Conservation (phyloP, 1,140 invertebrate genomes). For the Grapholita molesta region DNA sequence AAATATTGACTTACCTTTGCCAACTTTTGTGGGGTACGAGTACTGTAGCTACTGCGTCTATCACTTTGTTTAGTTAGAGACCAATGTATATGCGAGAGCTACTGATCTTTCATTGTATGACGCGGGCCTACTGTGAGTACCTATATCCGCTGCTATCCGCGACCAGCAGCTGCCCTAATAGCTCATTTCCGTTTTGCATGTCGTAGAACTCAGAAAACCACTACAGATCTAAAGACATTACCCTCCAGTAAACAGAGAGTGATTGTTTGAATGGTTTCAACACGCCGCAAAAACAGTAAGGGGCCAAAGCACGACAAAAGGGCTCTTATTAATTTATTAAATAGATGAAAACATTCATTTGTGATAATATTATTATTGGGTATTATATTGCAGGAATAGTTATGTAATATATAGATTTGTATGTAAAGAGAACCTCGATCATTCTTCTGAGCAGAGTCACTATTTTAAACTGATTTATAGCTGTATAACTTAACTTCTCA, state of each 20-base stretch:
- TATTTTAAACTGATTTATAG: too few species aligned
- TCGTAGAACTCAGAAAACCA: slow-evolving; percentile 17
- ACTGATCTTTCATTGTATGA: background rate
- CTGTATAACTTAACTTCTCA: too few species aligned
- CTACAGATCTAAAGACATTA: slow-evolving; percentile 16
- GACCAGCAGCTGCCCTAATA: slow-evolving; percentile 66
- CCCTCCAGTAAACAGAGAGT: background rate
- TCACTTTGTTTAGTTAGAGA: too few species aligned
- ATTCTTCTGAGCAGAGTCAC: too few species aligned
- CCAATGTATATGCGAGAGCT: background rate
- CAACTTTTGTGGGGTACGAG: too few species aligned
- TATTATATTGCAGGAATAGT: background rate
- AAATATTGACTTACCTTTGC: too few species aligned
- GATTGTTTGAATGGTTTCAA: slow-evolving; percentile 9
- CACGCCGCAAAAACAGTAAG: background rate
- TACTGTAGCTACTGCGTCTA: too few species aligned
- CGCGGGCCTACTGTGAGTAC: background rate
- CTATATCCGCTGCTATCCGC: background rate
- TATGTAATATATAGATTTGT: too few species aligned
- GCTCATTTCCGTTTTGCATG: slow-evolving; percentile 59
- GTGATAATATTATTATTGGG: background rate
- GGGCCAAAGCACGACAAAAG: background rate
- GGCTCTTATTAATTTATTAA: background rate
- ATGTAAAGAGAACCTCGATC: too few species aligned
- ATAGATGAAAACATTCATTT: background rate